phyloP scores from a whole-genome alignment of 1,140 invertebrate genomes.

The Zeugodacus cucurbitae region DNA sequence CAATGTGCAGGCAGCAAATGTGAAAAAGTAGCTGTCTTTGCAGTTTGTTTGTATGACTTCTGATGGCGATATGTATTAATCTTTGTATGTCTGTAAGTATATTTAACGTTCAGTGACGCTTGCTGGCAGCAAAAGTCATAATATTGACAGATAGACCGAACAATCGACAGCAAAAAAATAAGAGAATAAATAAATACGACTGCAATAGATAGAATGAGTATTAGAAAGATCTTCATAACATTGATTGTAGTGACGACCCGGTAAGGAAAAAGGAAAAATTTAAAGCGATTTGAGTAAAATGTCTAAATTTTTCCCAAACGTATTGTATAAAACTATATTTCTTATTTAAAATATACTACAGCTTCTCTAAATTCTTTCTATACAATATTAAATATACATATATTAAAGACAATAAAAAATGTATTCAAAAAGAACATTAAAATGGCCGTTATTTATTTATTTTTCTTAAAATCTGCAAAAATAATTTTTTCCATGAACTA shows the following conservation, averaged over 20 bases:
- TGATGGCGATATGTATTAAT: neutral
- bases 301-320: neutral
- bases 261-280: neutral
- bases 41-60: neutral
- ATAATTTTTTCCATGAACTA: too few species aligned
- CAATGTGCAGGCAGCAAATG: neutral
- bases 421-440: too few species aligned
- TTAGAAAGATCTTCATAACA: neutral
- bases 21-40: neutral
- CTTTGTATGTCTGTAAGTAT: neutral
- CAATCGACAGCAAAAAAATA: neutral
- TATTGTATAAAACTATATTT: too few species aligned
- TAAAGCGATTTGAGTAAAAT: neutral
- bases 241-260: neutral
- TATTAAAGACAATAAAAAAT: too few species aligned
- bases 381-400: too few species aligned
- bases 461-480: too few species aligned
- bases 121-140: conserved; percentile 11
- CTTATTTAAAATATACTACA: too few species aligned
- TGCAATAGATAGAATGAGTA: neutral
- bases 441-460: too few species aligned
- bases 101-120: neutral
- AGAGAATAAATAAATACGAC: neutral
- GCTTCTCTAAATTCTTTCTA: too few species aligned
- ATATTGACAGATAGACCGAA: neutral